These are phyloP conservation scores for Temnothorax unifasciatus DNA, from an alignment of 2,888 invertebrate species.

Conservation along the genomic window DNA sequence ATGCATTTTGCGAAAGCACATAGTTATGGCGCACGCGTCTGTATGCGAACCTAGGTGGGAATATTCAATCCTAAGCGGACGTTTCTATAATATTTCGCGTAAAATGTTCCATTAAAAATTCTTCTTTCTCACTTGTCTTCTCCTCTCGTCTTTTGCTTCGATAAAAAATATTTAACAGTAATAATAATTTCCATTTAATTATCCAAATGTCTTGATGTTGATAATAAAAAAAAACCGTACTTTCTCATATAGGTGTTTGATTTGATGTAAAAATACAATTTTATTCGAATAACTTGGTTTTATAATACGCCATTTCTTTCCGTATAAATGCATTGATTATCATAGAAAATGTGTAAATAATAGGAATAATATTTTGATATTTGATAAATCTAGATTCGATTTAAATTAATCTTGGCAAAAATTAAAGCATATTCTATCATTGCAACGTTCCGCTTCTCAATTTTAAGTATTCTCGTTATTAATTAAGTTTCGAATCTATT, in stretches of 20 bases:
- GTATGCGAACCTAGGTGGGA: slow-evolving; percentile 12
- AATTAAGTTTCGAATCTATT: neutral
- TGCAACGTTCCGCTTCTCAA: neutral
- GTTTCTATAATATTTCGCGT: slow-evolving; percentile 11
- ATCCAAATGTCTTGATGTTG: neutral
- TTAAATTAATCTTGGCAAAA: neutral
- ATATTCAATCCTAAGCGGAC: neutral
- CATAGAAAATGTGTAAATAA: neutral
- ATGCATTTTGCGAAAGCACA: slow-evolving; percentile 30
- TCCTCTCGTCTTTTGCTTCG: neutral
- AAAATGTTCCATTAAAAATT: slow-evolving; percentile 28
- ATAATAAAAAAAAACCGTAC: neutral
- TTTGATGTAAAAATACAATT: neutral
- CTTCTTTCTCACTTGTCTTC: neutral
- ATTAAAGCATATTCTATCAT: neutral
- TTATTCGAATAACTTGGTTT: neutral
- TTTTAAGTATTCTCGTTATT: neutral
- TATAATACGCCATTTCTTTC: neutral
- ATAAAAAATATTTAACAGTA: neutral
- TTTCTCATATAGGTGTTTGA: neutral
- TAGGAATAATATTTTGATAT: neutral
- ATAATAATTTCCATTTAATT: neutral
- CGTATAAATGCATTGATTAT: neutral
- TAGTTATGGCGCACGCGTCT: neutral
- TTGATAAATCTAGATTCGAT: neutral